Percentiles rank a stretch among this genome's conserved stretches.
phyloP scores from a whole-genome alignment of 2,113 vertebrate species.

The Bos taurus region ARS-UCD2.0 NC_037332.1:94137001-94137500 shows the following conservation, averaged over 20 bases:
- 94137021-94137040: neutral
- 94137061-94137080: neutral
- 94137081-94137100: neutral
- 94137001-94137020: neutral
- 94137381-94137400: neutral
- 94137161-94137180: neutral
- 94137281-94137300: neutral
- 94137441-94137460: neutral
- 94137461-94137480: neutral
- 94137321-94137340: neutral
- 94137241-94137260: neutral
- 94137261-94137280: constrained; percentile 10
- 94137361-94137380: neutral
- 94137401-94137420: neutral
- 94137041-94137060: neutral
- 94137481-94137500: neutral
- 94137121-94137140: neutral
- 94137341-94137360: neutral
- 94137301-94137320: constrained; percentile 42
- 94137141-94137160: neutral
- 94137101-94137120: constrained; percentile 21
- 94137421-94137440: constrained; percentile 8
- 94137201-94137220: neutral
- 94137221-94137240: neutral
- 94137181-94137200: neutral